Percentiles rank a stretch among this genome's conserved stretches.
These are phyloP conservation scores for Prionailurus viverrinus DNA, from an alignment of 2,113 vertebrate species.

Conservation along the genomic window DNA sequence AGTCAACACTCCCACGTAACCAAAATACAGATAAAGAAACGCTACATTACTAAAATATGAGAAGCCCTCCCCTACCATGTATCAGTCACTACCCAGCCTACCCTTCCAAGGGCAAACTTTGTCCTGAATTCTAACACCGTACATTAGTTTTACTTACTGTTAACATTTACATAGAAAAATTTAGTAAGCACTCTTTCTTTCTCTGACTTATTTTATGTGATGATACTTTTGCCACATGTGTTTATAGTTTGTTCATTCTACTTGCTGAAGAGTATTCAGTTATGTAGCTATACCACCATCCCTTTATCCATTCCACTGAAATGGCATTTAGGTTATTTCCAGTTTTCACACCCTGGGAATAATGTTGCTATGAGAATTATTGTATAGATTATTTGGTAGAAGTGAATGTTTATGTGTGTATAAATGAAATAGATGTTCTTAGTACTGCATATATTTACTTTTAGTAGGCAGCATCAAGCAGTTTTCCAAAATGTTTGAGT, in stretches of 20 bases:
- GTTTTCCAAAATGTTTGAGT: neutral
- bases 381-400: neutral
- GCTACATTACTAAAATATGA: neutral
- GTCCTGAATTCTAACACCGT: neutral
- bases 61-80: neutral
- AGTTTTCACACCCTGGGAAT: neutral
- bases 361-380: neutral
- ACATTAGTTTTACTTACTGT: neutral
- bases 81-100: too few species aligned
- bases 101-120: neutral
- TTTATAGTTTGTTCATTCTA: neutral
- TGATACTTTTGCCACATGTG: neutral
- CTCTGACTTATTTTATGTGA: neutral
- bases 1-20: neutral
- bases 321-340: neutral
- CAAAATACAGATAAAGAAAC: neutral
- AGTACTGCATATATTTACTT: neutral
- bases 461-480: neutral
- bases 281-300: neutral
- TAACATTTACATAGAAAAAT: neutral
- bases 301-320: neutral
- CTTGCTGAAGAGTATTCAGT: neutral
- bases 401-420: neutral
- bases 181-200: neutral
- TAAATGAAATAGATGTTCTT: neutral